Base-by-base conservation (phyloP, 2,797 vertebrate species). In the Triplophysa bombifrons region DNA sequence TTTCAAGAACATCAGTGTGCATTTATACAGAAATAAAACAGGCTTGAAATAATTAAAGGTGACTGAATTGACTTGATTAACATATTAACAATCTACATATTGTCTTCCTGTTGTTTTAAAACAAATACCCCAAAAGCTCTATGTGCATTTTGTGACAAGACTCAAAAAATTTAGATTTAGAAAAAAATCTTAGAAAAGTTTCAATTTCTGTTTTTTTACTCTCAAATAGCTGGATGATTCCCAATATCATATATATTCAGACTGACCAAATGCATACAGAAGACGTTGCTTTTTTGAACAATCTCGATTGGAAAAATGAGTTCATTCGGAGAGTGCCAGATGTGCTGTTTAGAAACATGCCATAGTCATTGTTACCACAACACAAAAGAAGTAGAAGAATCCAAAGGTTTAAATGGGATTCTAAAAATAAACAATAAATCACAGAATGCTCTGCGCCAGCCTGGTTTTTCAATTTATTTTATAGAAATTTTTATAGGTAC, bases 301-400 rank as follows among this genome's bases (percentile, higher is more conserved):
- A 3, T 12, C n/a, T 11, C 1, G 20, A 13, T 12, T 25, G 22
- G 22, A 34, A 16, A 50, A 34, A 16, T 30, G 7, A 41, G 1
- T 53, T 22, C 3, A 63, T 27, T 53, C 30, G 1, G n/a, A 55
- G 73, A 55, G 5, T 8, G n/a, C 30, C 63, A 66, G 48, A 20
- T 76, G 64, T 67, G 51, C 34, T 2, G 1, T 17, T 58, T 17
- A 58, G 19, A 76, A 10, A 25, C 50, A 22, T 56, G 34, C 20
- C 50, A 27, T 44, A 16, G 16, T 11, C 20, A 76, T 76, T 76
- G 61, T 65, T 3, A 75, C 55, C 44, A 25, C 61, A 13, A 11
- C 17, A 38, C 64, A 76, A 76, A 58, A 66, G 16, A 67, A 56
- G 56, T 68, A 12, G 51, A 48, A 76, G 46, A 58, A 76, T 76